Conservation (phyloP, 2,797 vertebrate genomes). For the Poecilia velifera region DNA sequence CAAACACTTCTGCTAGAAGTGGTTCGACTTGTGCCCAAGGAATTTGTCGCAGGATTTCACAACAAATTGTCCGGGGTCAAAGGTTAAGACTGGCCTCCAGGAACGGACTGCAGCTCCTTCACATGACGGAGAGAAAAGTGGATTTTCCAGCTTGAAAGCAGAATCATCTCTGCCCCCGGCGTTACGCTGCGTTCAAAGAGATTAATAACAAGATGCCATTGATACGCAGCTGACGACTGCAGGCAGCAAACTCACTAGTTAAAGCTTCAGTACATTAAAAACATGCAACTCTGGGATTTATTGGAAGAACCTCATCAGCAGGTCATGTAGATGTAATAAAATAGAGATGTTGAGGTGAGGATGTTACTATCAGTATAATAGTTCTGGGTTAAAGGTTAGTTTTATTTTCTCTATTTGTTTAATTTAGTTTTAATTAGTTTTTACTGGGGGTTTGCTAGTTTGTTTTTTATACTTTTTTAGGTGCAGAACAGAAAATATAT, state of each 20-base stretch:
- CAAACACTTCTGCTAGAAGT: constrained; percentile 76
- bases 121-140: constrained; percentile 67
- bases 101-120: constrained; percentile 59
- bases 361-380: background rate
- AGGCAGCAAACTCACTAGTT: constrained; percentile 38
- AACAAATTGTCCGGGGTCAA: constrained; percentile 79
- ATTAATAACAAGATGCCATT: constrained; percentile 82
- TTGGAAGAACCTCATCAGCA: background rate
- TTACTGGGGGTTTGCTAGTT: too few species aligned
- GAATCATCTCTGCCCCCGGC: constrained; percentile 78
- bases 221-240: constrained; percentile 66
- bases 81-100: constrained; percentile 83
- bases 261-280: constrained; percentile 24
- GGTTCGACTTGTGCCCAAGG: constrained; percentile 75
- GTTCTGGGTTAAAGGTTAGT: too few species aligned
- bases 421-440: too few species aligned
- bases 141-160: constrained; percentile 81
- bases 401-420: too few species aligned
- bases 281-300: constrained; percentile 9
- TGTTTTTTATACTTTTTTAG: too few species aligned
- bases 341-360: background rate
- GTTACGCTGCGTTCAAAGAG: constrained; percentile 78
- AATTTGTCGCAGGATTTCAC: constrained; percentile 70
- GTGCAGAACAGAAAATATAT: too few species aligned
- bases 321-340: background rate